Conservation (phyloP, 1,140 invertebrate genomes). For the Lamellibrachia luymesi region DNA sequence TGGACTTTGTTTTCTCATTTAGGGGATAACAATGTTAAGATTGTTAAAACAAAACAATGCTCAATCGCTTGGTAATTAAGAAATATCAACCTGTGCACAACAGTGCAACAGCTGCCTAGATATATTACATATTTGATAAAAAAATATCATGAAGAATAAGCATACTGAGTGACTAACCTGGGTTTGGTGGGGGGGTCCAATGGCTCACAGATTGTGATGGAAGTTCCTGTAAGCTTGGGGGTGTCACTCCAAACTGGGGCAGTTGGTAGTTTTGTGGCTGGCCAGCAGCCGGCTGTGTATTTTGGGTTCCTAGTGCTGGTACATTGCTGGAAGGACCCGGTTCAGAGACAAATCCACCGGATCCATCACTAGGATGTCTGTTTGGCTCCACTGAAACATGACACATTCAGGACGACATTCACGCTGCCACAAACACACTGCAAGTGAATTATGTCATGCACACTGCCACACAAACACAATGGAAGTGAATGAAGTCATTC, state of each 20-base stretch:
- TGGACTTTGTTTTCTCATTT: neutral
- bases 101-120: too few species aligned
- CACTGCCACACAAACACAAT: too few species aligned
- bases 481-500: too few species aligned
- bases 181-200: neutral
- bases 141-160: neutral
- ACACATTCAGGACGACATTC: neutral
- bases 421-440: too few species aligned
- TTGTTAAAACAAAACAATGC: too few species aligned
- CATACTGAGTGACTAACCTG: neutral
- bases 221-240: neutral
- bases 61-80: too few species aligned
- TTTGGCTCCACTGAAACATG: neutral
- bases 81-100: too few species aligned
- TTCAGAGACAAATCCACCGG: neutral
- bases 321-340: neutral
- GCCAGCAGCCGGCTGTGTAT: neutral
- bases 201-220: neutral
- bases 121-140: too few species aligned
- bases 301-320: neutral
- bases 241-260: neutral
- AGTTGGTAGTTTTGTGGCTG: neutral
- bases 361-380: neutral
- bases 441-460: too few species aligned
- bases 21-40: neutral